Percentiles rank a stretch among this genome's conserved stretches.
Conservation (phyloP, 2,113 vertebrate genomes). For the Podarcis cretensis region DNA sequence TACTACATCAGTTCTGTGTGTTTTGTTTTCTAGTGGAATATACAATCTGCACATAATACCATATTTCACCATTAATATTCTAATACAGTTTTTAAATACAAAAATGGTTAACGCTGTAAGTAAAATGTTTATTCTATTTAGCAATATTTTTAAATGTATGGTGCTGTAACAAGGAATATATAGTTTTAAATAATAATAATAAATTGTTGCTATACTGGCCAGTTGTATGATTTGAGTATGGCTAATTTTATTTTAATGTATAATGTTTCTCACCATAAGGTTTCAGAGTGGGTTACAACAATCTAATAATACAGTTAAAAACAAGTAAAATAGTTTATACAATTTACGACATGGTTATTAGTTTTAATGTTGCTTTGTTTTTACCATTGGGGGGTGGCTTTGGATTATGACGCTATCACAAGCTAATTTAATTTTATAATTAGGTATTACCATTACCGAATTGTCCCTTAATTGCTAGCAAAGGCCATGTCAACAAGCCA, state of each 20-base stretch:
- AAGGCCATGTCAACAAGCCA: no score
- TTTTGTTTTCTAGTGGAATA: background rate
- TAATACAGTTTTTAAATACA: background rate
- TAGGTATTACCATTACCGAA: no score
- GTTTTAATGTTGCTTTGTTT: background rate
- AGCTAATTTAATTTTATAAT: background rate
- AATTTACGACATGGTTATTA: background rate
- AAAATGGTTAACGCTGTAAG: background rate
- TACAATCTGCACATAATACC: background rate
- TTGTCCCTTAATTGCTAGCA: no score
- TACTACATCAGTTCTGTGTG: background rate
- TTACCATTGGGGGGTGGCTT: background rate
- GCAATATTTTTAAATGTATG: background rate
- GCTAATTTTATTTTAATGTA: background rate
- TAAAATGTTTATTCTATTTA: background rate
- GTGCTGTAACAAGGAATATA: background rate
- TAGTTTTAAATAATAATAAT: no score
- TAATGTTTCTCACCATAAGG: no score
- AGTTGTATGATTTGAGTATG: background rate
- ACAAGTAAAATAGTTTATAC: no score
- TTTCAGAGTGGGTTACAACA: no score
- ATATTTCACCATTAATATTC: background rate
- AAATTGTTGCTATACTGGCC: background rate
- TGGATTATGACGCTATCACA: background rate
- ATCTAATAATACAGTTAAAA: no score